phyloP scores from a whole-genome alignment of 1,140 invertebrate genomes.

The Mya arenaria region DNA sequence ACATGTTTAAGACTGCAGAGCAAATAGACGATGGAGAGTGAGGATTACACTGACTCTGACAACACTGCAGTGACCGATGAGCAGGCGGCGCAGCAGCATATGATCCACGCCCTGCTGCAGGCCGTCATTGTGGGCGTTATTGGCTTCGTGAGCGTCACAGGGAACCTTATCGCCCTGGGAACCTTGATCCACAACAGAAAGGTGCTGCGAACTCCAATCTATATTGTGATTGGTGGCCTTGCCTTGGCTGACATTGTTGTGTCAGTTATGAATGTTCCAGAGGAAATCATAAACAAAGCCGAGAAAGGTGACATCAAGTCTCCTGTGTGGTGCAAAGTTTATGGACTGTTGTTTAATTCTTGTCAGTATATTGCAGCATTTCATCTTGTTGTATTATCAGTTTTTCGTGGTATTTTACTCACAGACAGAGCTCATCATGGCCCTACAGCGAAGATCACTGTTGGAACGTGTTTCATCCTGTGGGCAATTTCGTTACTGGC shows the following conservation, averaged over 20 bases:
- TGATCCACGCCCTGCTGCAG: conserved; percentile 44
- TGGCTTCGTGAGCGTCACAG: conserved; percentile 70
- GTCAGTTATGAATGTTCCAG: conserved; percentile 66
- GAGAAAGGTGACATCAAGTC: conserved; percentile 56
- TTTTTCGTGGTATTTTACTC: conserved; percentile 72
- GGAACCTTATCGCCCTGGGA: conserved; percentile 71
- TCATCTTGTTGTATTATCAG: conserved; percentile 72
- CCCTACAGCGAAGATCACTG: conserved; percentile 58
- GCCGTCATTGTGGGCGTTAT: conserved; percentile 68
- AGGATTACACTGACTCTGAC: too few species aligned
- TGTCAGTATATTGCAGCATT: conserved; percentile 68
- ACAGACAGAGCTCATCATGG: conserved; percentile 68
- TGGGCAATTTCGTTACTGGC: conserved; percentile 57
- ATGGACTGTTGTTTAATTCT: conserved; percentile 64
- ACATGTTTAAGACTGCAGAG: too few species aligned
- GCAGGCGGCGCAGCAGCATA: too few species aligned
- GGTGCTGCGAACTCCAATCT: conserved; percentile 67
- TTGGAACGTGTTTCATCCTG: conserved; percentile 57
- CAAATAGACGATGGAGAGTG: too few species aligned
- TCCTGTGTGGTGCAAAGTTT: conserved; percentile 71
- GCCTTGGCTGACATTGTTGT: conserved; percentile 70
- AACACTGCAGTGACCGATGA: too few species aligned
- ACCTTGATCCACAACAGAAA: conserved; percentile 66
- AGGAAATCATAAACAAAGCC: conserved; percentile 64
- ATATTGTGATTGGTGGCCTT: conserved; percentile 68